Evolutionary conservation across 2,797 vertebrate species (phyloP).

Genomic region (Acrossocheilus fasciatus): DNA sequence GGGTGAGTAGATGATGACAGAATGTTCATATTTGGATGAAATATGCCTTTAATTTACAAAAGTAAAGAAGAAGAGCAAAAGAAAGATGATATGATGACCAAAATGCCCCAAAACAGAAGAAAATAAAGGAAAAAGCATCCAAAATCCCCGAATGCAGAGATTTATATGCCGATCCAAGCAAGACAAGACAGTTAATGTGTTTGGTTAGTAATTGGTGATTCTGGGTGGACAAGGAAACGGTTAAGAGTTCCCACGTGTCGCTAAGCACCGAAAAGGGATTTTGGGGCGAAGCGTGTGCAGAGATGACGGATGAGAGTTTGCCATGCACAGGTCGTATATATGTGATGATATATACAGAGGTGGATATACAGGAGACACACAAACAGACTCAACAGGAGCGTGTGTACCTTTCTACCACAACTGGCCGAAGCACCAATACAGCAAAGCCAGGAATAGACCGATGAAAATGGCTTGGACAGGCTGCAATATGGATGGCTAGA

Average conservation of each 20-base stretch:
- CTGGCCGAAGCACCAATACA: conserved; percentile 99
- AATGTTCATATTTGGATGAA: conserved; percentile 2
- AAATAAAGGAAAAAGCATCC: conserved; percentile 20
- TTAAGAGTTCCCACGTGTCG: conserved; percentile 33
- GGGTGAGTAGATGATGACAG: conserved; percentile 6
- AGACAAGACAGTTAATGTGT: conserved; percentile 78
- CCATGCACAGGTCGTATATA: conserved; percentile 81
- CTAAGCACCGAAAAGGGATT: conserved; percentile 56
- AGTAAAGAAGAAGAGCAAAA: conserved; percentile 27
- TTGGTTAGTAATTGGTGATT: conserved; percentile 74
- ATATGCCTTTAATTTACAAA: neutral
- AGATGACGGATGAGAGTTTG: conserved; percentile 48
- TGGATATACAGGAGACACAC: conserved; percentile 77
- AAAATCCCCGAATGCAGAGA: conserved; percentile 52
- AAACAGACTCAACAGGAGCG: conserved; percentile 85
- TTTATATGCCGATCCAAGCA: conserved; percentile 59
- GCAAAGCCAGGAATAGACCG: conserved; percentile 99
- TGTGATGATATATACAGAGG: conserved; percentile 55
- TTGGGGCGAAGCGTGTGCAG: conserved; percentile 52
- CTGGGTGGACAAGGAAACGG: conserved; percentile 41
- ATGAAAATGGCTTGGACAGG: conserved; percentile 99
- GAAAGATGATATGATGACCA: conserved; percentile 13
- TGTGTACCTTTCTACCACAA: conserved; percentile 99
- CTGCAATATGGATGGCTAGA: conserved; percentile 99
- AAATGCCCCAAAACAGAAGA: conserved; percentile 16